Evolutionary conservation across 2,113 vertebrate species (phyloP), one percentile per base, ranked within the genome.

Genomic region (Phainopepla nitens): DNA sequence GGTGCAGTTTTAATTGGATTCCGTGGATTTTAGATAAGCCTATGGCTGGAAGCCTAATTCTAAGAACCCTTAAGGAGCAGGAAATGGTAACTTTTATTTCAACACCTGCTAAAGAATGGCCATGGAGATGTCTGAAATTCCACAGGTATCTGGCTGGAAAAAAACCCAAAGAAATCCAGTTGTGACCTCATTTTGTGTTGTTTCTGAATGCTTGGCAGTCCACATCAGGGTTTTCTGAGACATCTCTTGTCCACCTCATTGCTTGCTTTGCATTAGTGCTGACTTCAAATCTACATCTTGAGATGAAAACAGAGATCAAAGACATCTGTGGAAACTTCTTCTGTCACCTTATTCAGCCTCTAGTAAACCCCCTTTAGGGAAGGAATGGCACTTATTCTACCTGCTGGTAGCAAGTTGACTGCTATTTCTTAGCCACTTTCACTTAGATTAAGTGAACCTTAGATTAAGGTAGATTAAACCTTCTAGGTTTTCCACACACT

Each of bases 1-100:
- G 79, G 97, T 97, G 96, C 94, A 89, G 97, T 94, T 98, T 98
- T 98, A 99, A 99, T 98, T 98, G 97, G 98, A 98, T 98, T 98
- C 96, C 61, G 68, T 4, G 95, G 98, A 97, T 98, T 98, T 97
- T 98, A 97, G 97, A 97, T 98, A 98, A 98, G 97, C 96, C 83
- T 97, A 86, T 97, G 96, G 89, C 94, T 97, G 96, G 97, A 97
- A 97, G 69, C 94, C 82, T 97, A 97, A 97, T 96, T 97, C 96
- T 95, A 90, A 96, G 76, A 92, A 92, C 39, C 49, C 66, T 89
- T 96, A 93, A 95, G 87, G 69, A 97, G 79, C 65, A 91, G 84
- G 93, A 93, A 96, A 79, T 68, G 41, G 41, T 79, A 90, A 89
- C 93, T 93, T 97, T 77, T 93, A 81, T 95, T 93, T 94, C 83